A percentile compares a stretch with the other conserved stretches of the same genome.
phyloP scores from a whole-genome alignment of 2,113 vertebrate genomes.

The Tangachromis dhanisi region DNA sequence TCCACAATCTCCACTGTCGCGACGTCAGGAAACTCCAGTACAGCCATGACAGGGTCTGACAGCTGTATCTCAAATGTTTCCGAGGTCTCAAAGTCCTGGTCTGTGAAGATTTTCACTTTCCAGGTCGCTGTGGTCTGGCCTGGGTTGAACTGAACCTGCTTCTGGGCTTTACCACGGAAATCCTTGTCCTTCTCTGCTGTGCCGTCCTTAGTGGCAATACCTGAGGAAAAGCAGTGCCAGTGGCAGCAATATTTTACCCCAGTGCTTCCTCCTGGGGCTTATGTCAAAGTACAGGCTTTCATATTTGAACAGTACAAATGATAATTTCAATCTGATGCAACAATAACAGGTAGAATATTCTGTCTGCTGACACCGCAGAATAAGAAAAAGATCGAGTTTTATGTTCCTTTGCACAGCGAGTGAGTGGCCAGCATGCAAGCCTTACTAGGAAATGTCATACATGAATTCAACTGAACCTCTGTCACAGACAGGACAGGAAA shows the following conservation, averaged over 20 bases:
- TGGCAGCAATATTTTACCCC: not conserved
- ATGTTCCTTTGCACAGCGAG: not conserved
- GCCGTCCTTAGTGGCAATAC: conserved; percentile 79
- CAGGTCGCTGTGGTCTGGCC: conserved; percentile 78
- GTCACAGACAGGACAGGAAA: not conserved
- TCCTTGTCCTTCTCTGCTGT: conserved; percentile 79
- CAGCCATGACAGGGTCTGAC: conserved; percentile 79
- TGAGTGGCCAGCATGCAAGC: not conserved
- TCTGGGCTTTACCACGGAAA: conserved; percentile 79
- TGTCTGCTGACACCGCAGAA: not conserved
- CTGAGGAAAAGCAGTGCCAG: conserved; percentile 32
- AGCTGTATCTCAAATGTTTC: conserved; percentile 84
- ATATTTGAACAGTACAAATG: not conserved
- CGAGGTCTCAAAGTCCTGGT: conserved; percentile 78
- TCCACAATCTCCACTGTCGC: conserved; percentile 81
- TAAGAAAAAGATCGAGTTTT: not conserved
- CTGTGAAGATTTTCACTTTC: conserved; percentile 80
- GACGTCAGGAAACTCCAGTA: conserved; percentile 75
- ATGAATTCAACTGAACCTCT: not conserved
- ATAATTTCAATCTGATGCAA: not conserved
- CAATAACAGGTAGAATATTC: not conserved
- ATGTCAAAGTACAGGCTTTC: not conserved
- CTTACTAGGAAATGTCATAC: not conserved
- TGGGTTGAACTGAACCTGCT: conserved; percentile 82
- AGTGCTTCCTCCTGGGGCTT: not conserved